These are phyloP conservation scores for Sebastes flavidus DNA, from an alignment of 2,797 vertebrate genomes.

Conservation along the genomic window DNA sequence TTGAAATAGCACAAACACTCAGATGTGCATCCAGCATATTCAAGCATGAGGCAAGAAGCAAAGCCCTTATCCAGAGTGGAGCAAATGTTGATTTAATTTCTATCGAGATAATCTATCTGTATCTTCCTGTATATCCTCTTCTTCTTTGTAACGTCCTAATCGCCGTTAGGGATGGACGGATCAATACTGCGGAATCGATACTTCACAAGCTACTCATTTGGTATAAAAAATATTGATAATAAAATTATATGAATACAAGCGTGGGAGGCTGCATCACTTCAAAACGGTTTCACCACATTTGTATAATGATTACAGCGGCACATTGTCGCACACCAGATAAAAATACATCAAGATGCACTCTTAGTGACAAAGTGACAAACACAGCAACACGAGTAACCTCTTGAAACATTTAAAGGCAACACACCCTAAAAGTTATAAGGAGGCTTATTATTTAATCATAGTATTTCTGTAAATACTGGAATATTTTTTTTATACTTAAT, in stretches of 20 bases:
- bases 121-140: neutral
- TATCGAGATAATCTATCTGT: neutral
- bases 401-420: too few relatives aligned
- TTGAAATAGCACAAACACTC: neutral
- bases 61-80: neutral
- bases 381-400: too few relatives aligned
- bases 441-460: neutral
- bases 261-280: too few relatives aligned
- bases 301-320: too few relatives aligned
- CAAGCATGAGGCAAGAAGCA: neutral
- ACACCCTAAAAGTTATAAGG: neutral
- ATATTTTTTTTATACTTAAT: neutral
- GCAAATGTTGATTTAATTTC: neutral
- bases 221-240: too few relatives aligned
- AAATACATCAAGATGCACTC: too few relatives aligned
- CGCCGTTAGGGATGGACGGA: neutral
- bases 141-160: neutral
- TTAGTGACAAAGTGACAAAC: too few relatives aligned
- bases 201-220: neutral
- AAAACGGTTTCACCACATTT: too few relatives aligned
- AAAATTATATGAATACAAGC: too few relatives aligned
- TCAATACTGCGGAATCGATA: neutral
- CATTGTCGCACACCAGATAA: too few relatives aligned
- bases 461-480: neutral
- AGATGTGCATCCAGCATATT: slow-evolving; percentile 7